Base-by-base conservation (phyloP, 2,888 invertebrate species). In the Coelinius sp. region DNA sequence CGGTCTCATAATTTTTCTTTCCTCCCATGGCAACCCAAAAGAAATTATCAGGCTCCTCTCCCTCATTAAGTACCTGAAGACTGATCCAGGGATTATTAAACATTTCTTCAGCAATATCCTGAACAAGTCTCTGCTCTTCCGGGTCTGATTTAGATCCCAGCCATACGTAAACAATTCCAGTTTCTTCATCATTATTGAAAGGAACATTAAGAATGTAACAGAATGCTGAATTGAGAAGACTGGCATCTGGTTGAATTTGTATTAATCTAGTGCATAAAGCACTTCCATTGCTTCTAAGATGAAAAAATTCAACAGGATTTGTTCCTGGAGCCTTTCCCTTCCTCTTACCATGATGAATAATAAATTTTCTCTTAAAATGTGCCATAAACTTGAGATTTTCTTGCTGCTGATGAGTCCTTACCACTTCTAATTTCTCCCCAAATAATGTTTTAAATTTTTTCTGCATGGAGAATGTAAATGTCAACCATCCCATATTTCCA, bases 401-500 rank as follows among this genome's bases (percentile, higher is more conserved):
- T 88, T 99, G 99, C 86, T 99, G 99, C 88, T 98, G 99, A 86
- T 98, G 97, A 12, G 97, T 98, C 64, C 98, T 90, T 1, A 99
- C 95, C 0, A 98, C 98, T 88, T 99, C 99, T 80, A 97, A 88
- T 83, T 96, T 96, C 83, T 96, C 95, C 12, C 94, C 93, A 82
- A 97, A 97, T 79, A 96, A 89, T 0, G 93, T 90, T 85, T 96
- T 95, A 86, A 97, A 97, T 87, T 95, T 97, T 88, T 96, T 97
- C 87, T 95, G 95, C 79, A 96, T 90, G 78, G 92, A 92, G 89
- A 99, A 99, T 0, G 99, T 99, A 89, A 99, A 99, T 0, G 97
- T 99, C 0, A 99, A 91, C 98, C 99, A 99, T 72, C 99, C 99
- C 98, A 99, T 99, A 89, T 99, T 99, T 75, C 95, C 94, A 1